Evolutionary conservation across 2,113 vertebrate species (phyloP).

Genomic region (Illadopsis cleaveri): DNA sequence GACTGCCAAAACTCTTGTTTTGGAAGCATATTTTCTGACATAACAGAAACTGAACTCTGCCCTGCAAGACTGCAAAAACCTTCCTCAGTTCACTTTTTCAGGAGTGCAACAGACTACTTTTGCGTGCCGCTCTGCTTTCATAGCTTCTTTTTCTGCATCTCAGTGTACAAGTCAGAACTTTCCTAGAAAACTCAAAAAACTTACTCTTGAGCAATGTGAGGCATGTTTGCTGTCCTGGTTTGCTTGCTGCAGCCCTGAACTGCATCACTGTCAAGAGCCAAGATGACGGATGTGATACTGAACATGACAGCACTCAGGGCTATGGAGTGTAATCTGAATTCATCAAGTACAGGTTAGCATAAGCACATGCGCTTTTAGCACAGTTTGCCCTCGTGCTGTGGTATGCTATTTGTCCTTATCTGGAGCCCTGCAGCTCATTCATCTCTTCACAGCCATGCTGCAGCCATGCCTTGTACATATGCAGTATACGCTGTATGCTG

Average conservation of each 20-base stretch:
- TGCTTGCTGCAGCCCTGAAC: not conserved
- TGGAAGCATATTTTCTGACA: not conserved
- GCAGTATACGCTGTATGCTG: too few relatives aligned
- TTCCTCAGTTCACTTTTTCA: not conserved
- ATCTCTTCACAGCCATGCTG: not conserved
- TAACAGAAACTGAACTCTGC: not conserved
- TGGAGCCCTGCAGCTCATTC: not conserved
- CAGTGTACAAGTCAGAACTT: accelerated
- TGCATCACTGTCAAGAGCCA: not conserved
- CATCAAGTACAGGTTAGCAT: not conserved
- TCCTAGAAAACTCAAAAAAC: not conserved
- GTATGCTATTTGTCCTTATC: not conserved
- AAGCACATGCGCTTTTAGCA: not conserved
- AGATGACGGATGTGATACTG: not conserved
- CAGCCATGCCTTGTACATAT: not conserved
- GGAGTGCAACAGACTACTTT: not conserved
- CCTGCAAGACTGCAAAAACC: not conserved
- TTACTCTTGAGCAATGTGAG: accelerated
- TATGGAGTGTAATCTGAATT: not conserved
- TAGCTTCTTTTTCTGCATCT: not conserved
- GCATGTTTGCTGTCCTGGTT: accelerated
- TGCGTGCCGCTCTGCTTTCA: not conserved
- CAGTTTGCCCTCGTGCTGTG: not conserved
- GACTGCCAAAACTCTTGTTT: not conserved
- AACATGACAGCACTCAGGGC: not conserved